Base-by-base conservation (phyloP, 2,797 vertebrate genomes). In the Nyctalus aviator region DNA sequence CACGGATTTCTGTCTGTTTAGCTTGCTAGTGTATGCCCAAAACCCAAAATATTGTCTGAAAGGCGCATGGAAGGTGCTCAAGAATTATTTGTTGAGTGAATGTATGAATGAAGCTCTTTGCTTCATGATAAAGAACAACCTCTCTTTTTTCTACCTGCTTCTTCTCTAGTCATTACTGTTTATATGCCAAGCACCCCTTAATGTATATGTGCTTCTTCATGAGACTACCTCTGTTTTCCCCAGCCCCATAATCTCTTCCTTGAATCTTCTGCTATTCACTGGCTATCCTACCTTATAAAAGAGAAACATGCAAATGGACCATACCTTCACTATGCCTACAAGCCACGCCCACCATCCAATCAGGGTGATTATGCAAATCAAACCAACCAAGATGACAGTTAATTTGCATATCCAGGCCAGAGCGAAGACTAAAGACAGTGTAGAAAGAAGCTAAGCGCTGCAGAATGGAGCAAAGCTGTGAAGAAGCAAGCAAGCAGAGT, bases 31-130 rank as follows among this genome's bases (percentile, higher is more conserved):
- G 0, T 71, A 66, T 92, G 9, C 57, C 23, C 32, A 3, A 93
- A 85, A 86, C 23, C 23, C 50, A 84, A 32, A 91, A 37, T 72
- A 66, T 3, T 86, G 30, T 30, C 35, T 76, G 30, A 59, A 59
- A 59, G 15, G 5, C 35, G 62, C 27, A 46, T 25, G 18, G 35
- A 78, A 76, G 44, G 4, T 46, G 6, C 25, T 57, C 46, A 88
- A 78, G 44, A 41, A 87, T 77, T 86, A 66, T 75, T 90, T 91
- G 46, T 55, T 48, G 12, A 90, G 90, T 66, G 48, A 90, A 35
- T 30, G 18, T 59, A 13, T 92, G 73, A 88, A 73, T 92, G 57
- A 25, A 71, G 10, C 11, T 72, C 8, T 79, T 86, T 75, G 14
- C 50, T 79, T 7, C 35, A 75, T 46, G 78, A 25, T 82, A 50